Percentiles rank a stretch among this genome's conserved stretches.
Evolutionary conservation across 1,140 invertebrate species (phyloP).

Genomic region (Aphaenogaster ashmeadi): DNA sequence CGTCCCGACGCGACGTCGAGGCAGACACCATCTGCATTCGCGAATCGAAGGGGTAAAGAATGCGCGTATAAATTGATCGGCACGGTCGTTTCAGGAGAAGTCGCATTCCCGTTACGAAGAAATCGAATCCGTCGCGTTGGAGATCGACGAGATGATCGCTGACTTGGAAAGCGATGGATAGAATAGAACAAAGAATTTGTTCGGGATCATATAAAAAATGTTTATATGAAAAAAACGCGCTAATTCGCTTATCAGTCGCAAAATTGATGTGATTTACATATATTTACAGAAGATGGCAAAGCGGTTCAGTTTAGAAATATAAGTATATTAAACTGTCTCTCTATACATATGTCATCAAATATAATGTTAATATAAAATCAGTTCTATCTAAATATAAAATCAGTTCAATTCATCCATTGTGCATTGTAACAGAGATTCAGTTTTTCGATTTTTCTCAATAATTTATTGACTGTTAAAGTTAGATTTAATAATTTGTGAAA

Average conservation of each 20-base stretch:
- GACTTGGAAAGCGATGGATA: background rate
- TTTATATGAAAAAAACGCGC: background rate
- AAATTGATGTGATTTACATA: background rate
- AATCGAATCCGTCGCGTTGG: slow-evolving; percentile 34
- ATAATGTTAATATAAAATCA: background rate
- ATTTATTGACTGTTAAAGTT: no score
- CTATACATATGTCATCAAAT: background rate
- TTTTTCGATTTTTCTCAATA: no score
- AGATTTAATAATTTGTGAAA: no score
- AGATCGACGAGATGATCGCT: background rate
- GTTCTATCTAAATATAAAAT: background rate
- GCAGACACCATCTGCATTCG: slow-evolving; percentile 44
- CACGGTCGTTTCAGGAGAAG: slow-evolving; percentile 38
- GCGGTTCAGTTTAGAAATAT: background rate
- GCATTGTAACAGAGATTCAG: no score
- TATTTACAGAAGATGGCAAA: background rate
- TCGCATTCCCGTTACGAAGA: background rate
- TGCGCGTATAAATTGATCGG: slow-evolving; percentile 68
- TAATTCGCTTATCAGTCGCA: background rate
- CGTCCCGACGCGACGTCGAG: slow-evolving; percentile 36
- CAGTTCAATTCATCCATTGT: no score
- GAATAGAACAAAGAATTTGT: slow-evolving; percentile 2
- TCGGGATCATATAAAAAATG: background rate
- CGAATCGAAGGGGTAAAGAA: slow-evolving; percentile 55
- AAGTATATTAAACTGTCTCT: background rate